Base-by-base conservation (phyloP, 2,888 invertebrate species). In the Agapetus fuscipes region DNA sequence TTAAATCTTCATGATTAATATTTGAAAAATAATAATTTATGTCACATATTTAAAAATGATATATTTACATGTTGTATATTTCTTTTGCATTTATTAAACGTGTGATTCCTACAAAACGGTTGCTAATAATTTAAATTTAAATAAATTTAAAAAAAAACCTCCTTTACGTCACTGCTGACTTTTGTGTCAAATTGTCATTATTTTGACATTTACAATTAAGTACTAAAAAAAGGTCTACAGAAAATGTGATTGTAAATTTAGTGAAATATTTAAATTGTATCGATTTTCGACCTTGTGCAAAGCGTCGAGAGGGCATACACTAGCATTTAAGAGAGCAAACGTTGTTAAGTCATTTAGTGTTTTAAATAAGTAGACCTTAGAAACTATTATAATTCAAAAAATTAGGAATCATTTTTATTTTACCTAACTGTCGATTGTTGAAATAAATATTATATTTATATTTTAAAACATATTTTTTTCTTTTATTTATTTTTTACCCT, bases 381-480 rank as follows among this genome's bases (percentile, higher is more conserved):
- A 39, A 66, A 65, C 64, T 64, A 65, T 66, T 64, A 66, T 66
- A 63, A 65, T 64, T 62, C 64, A 64, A 65, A 65, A 66, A 30
- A 27, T 34, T 43, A 43, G 36, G 36, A 15, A 43, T 35, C 40
- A 36, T 39, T 14, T 29, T 37, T 37, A 60, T 66, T 67, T 49
- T 66, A 67, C 63, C 63, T 66, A 63, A 63, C 66, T 42, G 40
- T 69, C 66, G 40, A 43, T 67, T 64, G 66, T 68, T 69, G 64
- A 69, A 68, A 69, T 69, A 69, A 69, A 70, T 66, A 64, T 65
- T 69, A 69, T 70, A 70, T 70, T 70, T 70, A 69, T 68, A 69
- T 69, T 69, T 67, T 65, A 66, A 63, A 65, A 58, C 64, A 66
- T 38, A 39, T 40, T 43, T 38, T 64, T 64, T 64, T 64, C 64